phyloP scores from a whole-genome alignment of 2,888 invertebrate species.

The Harmothoe impar region DNA sequence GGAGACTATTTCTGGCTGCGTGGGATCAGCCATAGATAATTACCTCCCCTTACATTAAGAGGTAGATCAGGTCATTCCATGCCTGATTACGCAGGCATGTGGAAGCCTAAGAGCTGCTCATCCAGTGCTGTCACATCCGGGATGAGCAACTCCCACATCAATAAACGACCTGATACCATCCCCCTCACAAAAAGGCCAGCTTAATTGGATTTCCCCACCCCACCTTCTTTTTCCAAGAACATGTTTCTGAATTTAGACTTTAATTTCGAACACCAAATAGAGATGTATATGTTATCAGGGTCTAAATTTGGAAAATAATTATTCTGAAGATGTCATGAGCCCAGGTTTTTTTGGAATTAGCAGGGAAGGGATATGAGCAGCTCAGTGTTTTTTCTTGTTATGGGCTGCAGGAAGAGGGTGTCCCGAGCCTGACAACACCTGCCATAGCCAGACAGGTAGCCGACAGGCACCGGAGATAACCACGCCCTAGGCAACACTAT shows the following conservation, averaged over 20 bases:
- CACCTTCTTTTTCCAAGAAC: not conserved
- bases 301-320: not conserved
- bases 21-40: not conserved
- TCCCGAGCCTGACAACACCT: not conserved
- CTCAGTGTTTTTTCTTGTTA: conserved; percentile 10
- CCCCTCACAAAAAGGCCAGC: not conserved
- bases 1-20: not conserved
- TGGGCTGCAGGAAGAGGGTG: not conserved
- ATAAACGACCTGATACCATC: not conserved
- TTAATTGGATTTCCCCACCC: not conserved
- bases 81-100: not conserved
- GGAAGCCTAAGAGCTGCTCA: not conserved
- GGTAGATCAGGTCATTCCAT: not conserved
- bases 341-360: not conserved
- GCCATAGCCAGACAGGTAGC: not conserved
- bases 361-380: not conserved
- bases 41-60: not conserved
- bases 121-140: not conserved
- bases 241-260: too few species aligned
- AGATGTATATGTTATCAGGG: not conserved
- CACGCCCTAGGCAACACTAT: not conserved
- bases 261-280: too few species aligned
- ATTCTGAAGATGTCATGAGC: not conserved
- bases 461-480: not conserved
- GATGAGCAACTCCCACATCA: conserved; percentile 19